Conservation (phyloP, 2,797 vertebrate genomes). For the Gastrophryne carolinensis region DNA sequence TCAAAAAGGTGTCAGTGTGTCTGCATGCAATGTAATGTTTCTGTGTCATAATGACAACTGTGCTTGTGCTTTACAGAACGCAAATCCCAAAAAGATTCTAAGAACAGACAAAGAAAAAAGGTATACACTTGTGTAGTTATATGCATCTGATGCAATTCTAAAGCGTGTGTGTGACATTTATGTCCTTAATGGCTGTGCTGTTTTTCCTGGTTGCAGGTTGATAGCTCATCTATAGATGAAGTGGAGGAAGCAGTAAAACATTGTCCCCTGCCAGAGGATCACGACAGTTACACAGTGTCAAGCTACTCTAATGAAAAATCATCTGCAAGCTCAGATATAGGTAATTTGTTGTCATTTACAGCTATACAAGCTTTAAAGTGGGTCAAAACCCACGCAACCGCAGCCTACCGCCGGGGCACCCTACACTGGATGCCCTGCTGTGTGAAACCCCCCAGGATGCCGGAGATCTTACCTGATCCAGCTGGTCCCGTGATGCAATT, state of each 20-base stretch:
- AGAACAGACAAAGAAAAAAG: slow-evolving; percentile 71
- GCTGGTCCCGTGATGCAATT: no score
- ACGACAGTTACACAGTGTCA: slow-evolving; percentile 61
- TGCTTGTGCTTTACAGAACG: slow-evolving; percentile 70
- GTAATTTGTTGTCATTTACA: no score
- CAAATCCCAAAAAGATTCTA: slow-evolving; percentile 68
- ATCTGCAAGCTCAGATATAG: slow-evolving; percentile 71
- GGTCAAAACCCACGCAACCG: no score
- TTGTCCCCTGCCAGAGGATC: slow-evolving; percentile 68
- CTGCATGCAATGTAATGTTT: background rate
- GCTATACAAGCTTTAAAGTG: no score
- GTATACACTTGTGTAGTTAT: slow-evolving; percentile 56
- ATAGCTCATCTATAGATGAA: slow-evolving; percentile 61
- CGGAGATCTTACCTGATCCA: no score
- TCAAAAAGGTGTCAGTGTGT: no score
- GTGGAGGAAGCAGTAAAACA: slow-evolving; percentile 71
- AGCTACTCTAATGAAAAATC: slow-evolving; percentile 72
- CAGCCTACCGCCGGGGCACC: no score
- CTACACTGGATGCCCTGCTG: no score
- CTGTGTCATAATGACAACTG: background rate
- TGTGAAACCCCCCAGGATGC: no score
- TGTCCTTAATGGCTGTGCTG: background rate
- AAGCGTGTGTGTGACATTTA: background rate
- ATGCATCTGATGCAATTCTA: background rate
- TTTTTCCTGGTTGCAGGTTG: slow-evolving; percentile 41